phyloP scores from a whole-genome alignment of 2,113 vertebrate genomes.

The Osmerus mordax region DNA sequence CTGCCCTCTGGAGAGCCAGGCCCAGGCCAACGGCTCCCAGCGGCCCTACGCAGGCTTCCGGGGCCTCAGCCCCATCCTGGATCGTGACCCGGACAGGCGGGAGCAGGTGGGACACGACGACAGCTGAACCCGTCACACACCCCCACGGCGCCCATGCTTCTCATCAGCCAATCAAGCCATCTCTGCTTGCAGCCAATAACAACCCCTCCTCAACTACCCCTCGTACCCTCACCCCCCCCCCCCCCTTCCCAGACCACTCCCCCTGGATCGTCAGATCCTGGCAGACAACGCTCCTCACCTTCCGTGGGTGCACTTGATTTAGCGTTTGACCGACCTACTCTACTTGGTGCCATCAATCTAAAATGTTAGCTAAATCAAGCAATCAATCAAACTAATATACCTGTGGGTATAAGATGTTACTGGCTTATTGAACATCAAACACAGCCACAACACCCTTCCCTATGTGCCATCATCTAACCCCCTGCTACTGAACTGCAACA shows the following conservation, averaged over 20 bases:
- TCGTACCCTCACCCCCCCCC: slow-evolving; percentile 12
- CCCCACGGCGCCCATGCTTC: slow-evolving; percentile 33
- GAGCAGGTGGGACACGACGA: slow-evolving; percentile 84
- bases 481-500: slow-evolving; percentile 38
- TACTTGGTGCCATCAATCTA: no score
- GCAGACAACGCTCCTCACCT: no score
- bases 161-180: slow-evolving; percentile 20
- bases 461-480: slow-evolving; percentile 62
- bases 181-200: slow-evolving; percentile 72
- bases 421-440: slow-evolving; percentile 23
- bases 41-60: slow-evolving; percentile 73
- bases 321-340: no score
- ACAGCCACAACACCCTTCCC: neutral
- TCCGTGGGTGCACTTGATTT: no score
- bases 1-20: slow-evolving; percentile 79
- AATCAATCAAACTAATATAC: no score
- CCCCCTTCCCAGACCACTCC: neutral
- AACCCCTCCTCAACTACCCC: slow-evolving; percentile 32
- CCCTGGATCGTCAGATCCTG: no score
- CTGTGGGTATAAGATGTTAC: no score
- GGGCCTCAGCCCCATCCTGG: slow-evolving; percentile 73
- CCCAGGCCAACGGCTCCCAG: slow-evolving; percentile 69
- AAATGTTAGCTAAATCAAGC: no score
- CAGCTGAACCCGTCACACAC: slow-evolving; percentile 52
- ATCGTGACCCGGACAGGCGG: slow-evolving; percentile 76